These are phyloP conservation scores for Sebastes kiyomatsui DNA, from an alignment of 2,797 vertebrate species.

Conservation along the genomic window DNA sequence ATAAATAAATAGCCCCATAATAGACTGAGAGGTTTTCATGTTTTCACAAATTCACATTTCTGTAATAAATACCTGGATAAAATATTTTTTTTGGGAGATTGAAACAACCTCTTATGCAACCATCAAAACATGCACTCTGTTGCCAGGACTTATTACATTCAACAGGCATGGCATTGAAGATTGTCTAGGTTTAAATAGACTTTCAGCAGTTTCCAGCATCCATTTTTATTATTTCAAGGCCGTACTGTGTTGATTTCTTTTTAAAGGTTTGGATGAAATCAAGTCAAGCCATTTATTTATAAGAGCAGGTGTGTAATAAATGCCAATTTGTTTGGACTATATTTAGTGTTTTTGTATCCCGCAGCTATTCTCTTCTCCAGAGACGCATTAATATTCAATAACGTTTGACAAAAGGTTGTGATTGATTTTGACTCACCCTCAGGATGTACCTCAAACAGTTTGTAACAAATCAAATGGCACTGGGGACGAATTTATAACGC, in stretches of 20 bases:
- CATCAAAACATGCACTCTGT: background rate
- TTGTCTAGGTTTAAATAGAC: background rate
- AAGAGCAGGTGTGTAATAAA: background rate
- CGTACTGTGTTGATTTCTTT: background rate
- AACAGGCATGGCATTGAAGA: background rate
- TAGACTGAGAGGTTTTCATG: background rate
- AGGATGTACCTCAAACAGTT: background rate
- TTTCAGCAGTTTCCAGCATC: background rate
- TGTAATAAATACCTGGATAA: background rate
- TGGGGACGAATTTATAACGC: background rate
- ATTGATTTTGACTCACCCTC: slow-evolving; percentile 7
- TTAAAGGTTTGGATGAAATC: background rate
- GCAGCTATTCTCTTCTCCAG: background rate
- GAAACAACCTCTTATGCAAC: background rate
- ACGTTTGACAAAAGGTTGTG: background rate
- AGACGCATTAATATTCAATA: background rate
- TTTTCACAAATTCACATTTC: background rate
- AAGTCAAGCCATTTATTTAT: background rate
- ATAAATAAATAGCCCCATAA: background rate
- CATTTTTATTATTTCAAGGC: background rate
- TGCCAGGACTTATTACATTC: background rate
- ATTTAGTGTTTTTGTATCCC: background rate
- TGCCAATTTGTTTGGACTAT: background rate
- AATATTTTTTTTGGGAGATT: background rate
- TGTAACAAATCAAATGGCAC: background rate